phyloP scores from a whole-genome alignment of 1,140 invertebrate genomes.

The Elymnias hypermnestra region DNA sequence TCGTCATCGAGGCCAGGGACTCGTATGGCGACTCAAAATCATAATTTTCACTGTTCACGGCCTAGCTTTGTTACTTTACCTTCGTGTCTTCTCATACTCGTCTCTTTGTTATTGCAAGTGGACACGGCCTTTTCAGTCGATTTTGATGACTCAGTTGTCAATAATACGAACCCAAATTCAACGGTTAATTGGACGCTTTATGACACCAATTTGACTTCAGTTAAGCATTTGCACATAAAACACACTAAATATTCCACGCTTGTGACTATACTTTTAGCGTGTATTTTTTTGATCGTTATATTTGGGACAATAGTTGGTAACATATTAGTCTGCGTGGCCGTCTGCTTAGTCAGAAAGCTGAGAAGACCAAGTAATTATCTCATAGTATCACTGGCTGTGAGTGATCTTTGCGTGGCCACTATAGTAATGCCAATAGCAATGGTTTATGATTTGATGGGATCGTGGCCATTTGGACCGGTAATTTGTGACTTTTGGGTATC shows the following conservation, averaged over 20 bases:
- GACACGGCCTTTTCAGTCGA: slow-evolving; percentile 37
- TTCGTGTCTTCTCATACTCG: slow-evolving; percentile 70
- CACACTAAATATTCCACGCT: slow-evolving; percentile 62
- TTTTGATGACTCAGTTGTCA: slow-evolving; percentile 42
- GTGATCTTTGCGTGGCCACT: slow-evolving; percentile 88
- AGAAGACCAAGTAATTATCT: slow-evolving; percentile 90
- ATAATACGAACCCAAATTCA: slow-evolving; percentile 41
- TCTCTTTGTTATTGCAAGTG: slow-evolving; percentile 51
- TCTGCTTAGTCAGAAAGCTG: slow-evolving; percentile 91
- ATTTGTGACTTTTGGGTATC: slow-evolving; percentile 92
- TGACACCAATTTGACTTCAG: slow-evolving; percentile 45
- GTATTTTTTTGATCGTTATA: slow-evolving; percentile 85
- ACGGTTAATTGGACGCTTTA: slow-evolving; percentile 54
- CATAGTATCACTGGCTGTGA: slow-evolving; percentile 93
- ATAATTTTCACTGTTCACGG: slow-evolving; percentile 60
- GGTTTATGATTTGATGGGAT: slow-evolving; percentile 87
- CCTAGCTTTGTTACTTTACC: slow-evolving; percentile 73
- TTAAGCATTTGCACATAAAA: slow-evolving; percentile 50
- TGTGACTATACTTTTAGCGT: slow-evolving; percentile 81
- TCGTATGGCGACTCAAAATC: slow-evolving; percentile 71
- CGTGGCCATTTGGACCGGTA: slow-evolving; percentile 89
- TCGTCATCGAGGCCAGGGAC: slow-evolving; percentile 55
- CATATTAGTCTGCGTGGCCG: slow-evolving; percentile 91
- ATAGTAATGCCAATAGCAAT: slow-evolving; percentile 92
- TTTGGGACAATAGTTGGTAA: slow-evolving; percentile 91